Evolutionary conservation across 2,113 vertebrate species (phyloP).

Genomic region (Potamarius usumacintae): DNA sequence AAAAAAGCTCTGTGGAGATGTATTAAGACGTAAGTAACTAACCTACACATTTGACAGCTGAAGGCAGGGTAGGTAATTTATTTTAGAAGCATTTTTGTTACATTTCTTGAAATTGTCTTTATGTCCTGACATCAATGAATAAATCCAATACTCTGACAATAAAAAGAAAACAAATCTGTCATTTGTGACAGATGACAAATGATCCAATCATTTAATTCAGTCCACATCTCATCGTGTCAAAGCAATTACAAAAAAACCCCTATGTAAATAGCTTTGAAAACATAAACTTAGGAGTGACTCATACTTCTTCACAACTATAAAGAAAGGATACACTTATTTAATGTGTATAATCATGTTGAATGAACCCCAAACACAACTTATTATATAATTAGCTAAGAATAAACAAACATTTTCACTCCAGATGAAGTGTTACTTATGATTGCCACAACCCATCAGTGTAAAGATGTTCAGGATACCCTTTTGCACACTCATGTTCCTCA

Average conservation of each 20-base stretch:
- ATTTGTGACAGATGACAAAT: too few relatives aligned
- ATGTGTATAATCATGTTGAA: neutral
- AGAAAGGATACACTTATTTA: neutral
- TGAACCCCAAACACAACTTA: neutral
- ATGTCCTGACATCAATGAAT: too few relatives aligned
- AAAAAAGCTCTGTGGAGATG: constrained; percentile 69
- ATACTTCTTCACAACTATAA: neutral
- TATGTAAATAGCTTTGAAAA: neutral
- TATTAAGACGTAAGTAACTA: constrained; percentile 69
- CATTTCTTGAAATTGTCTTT: too few relatives aligned
- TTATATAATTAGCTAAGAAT: neutral
- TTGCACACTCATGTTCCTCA: constrained; percentile 41
- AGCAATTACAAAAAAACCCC: too few relatives aligned
- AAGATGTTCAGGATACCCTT: neutral
- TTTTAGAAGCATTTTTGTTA: too few relatives aligned
- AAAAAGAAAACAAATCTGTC: too few relatives aligned
- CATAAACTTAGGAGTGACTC: neutral
- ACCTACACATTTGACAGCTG: neutral
- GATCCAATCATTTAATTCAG: too few relatives aligned
- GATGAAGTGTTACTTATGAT: neutral
- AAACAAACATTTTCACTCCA: neutral
- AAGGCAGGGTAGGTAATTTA: neutral
- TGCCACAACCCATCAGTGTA: neutral
- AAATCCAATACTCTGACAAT: too few relatives aligned
- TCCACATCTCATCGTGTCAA: too few relatives aligned